Evolutionary conservation across 2,797 vertebrate species (phyloP), one percentile per base, ranked within the genome.

Genomic region (Mastacembelus armatus): DNA sequence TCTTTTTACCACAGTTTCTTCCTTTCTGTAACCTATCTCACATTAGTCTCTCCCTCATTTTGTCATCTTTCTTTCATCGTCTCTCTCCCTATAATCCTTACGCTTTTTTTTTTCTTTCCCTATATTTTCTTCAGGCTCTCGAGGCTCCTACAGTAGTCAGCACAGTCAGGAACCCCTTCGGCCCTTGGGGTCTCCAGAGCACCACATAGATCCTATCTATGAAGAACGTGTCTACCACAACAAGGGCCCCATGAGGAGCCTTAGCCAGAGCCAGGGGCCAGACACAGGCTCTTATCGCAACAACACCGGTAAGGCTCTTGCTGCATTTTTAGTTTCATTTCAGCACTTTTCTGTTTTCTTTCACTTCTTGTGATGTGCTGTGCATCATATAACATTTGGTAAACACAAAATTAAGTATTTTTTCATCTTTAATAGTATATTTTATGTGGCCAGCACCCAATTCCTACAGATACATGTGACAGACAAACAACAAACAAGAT

Each of bases 161-260:
- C 97, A 98, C 88, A 95, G 96, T 85, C 96, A 98, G 92, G 96
- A 90, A 95, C 93, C 86, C 90, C 96, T 97, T 67, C 94, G 96
- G 85, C 95, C 96, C 15, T 91, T 99, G 81, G 97, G 97, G 80
- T 98, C 98, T 82, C 97, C 97, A 12, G 97, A 99, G 44, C 98
- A 98, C 89, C 96, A 98, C 74, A 98, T 98, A 89, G 96, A 99
- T 86, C 96, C 97, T 77, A 98, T 98, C 92, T 98, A 99, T 92
- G 97, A 99, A 90, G 97, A 98, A 83, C 94, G 96, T 58, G 95
- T 98, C 83, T 98, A 98, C 92, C 97, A 97, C 94, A 98, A 98
- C 93, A 98, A 98, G 85, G 95, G 95, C 83, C 96, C 95, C 75
- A 97, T 98, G 96, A 96, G 97, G 93, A 98, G 96, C 91, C 94